A percentile compares a stretch with the other conserved stretches of the same genome.
These are phyloP conservation scores for Propsilocerus akamusi DNA, from an alignment of 1,140 invertebrate species.

Conservation along the genomic window DNA sequence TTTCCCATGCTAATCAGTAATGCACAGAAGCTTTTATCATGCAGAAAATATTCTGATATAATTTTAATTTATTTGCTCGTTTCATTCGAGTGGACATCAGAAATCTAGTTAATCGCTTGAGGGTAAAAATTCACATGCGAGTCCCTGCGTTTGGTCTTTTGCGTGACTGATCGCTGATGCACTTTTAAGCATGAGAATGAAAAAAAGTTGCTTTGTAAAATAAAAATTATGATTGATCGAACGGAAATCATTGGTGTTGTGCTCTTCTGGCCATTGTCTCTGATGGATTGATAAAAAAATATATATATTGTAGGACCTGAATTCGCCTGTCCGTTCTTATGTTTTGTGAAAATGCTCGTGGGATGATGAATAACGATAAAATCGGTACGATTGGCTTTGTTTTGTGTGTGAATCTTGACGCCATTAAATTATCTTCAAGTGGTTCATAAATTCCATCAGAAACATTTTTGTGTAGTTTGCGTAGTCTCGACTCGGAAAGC, in stretches of 20 bases:
- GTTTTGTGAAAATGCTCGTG: too few species aligned
- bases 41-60: background rate
- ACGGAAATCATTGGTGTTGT: background rate
- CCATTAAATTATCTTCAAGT: background rate
- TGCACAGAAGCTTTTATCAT: background rate
- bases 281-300: background rate
- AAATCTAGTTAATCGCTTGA: too few species aligned
- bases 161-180: background rate
- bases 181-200: background rate
- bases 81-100: background rate
- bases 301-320: too few species aligned
- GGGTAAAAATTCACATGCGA: background rate
- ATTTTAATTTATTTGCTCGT: too few species aligned
- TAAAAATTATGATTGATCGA: conserved; percentile 2
- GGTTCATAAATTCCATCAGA: background rate
- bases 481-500: background rate
- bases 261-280: background rate
- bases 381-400: background rate
- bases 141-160: background rate
- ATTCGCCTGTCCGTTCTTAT: too few species aligned
- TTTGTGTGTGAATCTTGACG: conserved; percentile 1
- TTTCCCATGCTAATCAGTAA: conserved; percentile 2
- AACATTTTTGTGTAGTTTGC: background rate
- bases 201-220: background rate
- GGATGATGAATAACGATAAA: too few species aligned